These are phyloP conservation scores for Myopa tessellatipennis DNA, from an alignment of 2,888 invertebrate species.

Conservation along the genomic window DNA sequence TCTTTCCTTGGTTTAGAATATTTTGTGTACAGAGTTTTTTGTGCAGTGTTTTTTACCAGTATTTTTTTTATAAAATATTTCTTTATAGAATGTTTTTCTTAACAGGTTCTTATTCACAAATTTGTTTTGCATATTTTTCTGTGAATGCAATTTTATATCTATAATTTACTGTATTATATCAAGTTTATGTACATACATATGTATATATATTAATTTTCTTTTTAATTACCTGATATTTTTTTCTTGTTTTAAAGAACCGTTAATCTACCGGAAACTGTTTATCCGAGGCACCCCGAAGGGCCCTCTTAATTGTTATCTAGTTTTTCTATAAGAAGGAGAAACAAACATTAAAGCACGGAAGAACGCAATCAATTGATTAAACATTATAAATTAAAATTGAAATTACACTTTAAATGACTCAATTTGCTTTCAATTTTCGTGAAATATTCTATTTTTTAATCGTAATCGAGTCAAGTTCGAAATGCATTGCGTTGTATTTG, in stretches of 20 bases:
- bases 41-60: too few relatives aligned
- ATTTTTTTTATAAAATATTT: too few relatives aligned
- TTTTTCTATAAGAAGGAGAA: conserved; percentile 49
- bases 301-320: conserved; percentile 58
- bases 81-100: too few relatives aligned
- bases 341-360: not conserved
- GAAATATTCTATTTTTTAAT: not conserved
- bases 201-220: not conserved
- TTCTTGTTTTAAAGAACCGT: not conserved
- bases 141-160: too few relatives aligned
- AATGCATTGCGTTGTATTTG: not conserved
- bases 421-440: not conserved
- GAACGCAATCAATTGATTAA: not conserved
- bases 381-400: too few relatives aligned
- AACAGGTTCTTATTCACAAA: too few relatives aligned
- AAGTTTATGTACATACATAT: not conserved
- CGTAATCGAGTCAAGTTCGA: not conserved
- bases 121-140: too few relatives aligned
- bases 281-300: conserved; percentile 63
- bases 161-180: not conserved
- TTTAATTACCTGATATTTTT: not conserved
- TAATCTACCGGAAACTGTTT: conserved; percentile 28
- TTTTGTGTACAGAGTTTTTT: too few relatives aligned
- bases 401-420: not conserved
- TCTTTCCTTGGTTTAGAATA: too few relatives aligned